Base-by-base conservation (phyloP, 35 echinoderm and acorn worm species). In the Nesometra sesokonis region DNA sequence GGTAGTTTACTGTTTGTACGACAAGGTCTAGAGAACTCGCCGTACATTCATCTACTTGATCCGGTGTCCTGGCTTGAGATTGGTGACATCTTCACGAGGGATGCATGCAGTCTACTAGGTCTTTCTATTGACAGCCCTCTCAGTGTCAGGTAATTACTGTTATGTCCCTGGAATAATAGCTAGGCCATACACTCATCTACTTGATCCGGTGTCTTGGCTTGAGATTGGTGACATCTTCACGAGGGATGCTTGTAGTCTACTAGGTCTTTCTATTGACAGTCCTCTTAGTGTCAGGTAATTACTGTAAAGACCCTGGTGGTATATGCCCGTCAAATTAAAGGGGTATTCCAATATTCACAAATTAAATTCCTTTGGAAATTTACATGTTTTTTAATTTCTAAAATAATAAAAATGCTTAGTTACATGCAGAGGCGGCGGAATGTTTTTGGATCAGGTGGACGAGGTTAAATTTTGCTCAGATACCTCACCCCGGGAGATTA, bases 211-310 rank as follows among this genome's bases (percentile, higher is more conserved):
- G 35, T 88, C 94, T 77, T 91, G 93, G 87, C 39, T 94, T 13
- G 95, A 98, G 32, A 98, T 98, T 43, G 94, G 92, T 87, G 95
- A 98, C 37, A 88, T 98, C 35, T 98, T 98, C 30, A 93, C 93
- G 2, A 93, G 93, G 84, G 95, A 98, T 92, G 95, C 95, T 19
- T 98, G 95, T 78, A 35, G 89, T 33, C 85, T 94, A 47, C 52
- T 98, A 29, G 95, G 95, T 67, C 87, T 94, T 29, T 98, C 95
- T 33, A 89, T 98, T 11, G 95, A 98, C 80, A 98, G 95, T 78
- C 95, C 95, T 52, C 95, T 98, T 0, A 88, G 92, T 87, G 95
- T 98, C 0, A 93, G 95, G 95, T 94, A 94, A 46, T 39, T 15
- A 40, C 47, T 29, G 32, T 36, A 31, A n/a, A n/a, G n/a, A n/a